Base-by-base conservation (phyloP, 2,113 vertebrate genomes). In the Nematolebias whitei region DNA sequence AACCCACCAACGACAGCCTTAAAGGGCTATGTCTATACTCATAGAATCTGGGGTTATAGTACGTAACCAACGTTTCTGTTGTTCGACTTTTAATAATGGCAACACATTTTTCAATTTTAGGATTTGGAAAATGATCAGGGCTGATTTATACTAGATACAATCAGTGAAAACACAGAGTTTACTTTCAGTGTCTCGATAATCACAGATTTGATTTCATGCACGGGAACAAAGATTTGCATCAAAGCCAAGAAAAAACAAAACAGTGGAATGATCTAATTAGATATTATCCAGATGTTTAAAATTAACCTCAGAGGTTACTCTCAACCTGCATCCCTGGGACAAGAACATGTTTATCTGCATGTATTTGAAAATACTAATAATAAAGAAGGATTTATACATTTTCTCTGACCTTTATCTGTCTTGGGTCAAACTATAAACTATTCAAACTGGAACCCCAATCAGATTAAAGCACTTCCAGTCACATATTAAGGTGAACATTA, bases 201-300 rank as follows among this genome's bases (percentile, higher is more conserved):
- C 78, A 92, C 80, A 80, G 83, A 88, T 80, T 87, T 72, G 45
- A 80, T 74, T 87, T 78, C 69, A 85, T 65, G 54, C 64, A 66
- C 6, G 29, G 41, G 71, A 85, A 78, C 80, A 78, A 43, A 87
- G 66, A 63, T 68, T 77, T 81, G 75, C 49, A 74, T 90, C 82
- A 88, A 73, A 32, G 41, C 41, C 13, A 50, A 74, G 58, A 58
- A 23, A 50, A 76, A 80, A 59, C 23, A 54, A 79, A 79, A 62
- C 53, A 40, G 65, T 71, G 43, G 35, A 78, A 78, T 65, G 45
- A 78, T 76, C 49, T 41, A 32, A 48, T 75, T 40, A 74, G 74
- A 84, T 76, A 20, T 60, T 12, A 66, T 66, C 82, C 82, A 88
- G 86, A 85, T 85, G 76, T 61, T 71, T 26, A 59, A 75, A 80